Conservation (phyloP, 2,113 vertebrate genomes). For the Cyprinodon tularosa region DNA sequence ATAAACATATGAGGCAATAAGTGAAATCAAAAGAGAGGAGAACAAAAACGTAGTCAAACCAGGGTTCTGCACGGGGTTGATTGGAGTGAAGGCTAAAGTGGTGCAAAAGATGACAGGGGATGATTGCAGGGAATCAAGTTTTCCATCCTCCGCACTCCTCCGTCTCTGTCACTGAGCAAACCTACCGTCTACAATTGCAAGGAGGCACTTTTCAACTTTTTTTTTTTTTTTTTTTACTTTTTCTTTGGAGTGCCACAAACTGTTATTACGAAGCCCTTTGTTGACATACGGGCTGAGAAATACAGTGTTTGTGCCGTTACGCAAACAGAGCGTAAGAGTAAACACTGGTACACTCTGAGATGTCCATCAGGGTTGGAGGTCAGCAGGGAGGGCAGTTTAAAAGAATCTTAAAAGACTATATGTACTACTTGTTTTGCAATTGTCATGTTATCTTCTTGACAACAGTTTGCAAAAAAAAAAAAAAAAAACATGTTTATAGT, state of each 20-base stretch:
- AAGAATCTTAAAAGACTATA: background rate
- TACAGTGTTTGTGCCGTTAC: conserved; percentile 66
- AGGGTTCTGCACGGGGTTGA: conserved; percentile 40
- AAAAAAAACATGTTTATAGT: background rate
- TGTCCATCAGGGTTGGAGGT: conserved; percentile 29
- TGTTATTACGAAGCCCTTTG: conserved; percentile 71
- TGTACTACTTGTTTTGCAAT: background rate
- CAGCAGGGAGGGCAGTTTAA: conserved; percentile 37
- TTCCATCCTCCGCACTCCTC: conserved; percentile 50
- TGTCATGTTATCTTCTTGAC: conserved; percentile 10
- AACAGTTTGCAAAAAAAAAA: background rate
- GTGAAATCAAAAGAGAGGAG: conserved; percentile 67
- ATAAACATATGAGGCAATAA: conserved; percentile 53
- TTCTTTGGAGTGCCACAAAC: conserved; percentile 52
- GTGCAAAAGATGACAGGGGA: conserved; percentile 61
- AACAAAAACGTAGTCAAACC: conserved; percentile 51
- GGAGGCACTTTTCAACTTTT: conserved; percentile 43
- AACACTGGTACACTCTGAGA: conserved; percentile 51
- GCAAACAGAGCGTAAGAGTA: conserved; percentile 52
- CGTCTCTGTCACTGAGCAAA: conserved; percentile 54
- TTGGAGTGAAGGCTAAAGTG: conserved; percentile 53
- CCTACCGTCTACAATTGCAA: conserved; percentile 33
- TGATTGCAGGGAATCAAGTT: conserved; percentile 70
- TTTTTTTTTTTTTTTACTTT: conserved; percentile 21
- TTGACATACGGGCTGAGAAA: conserved; percentile 50